Evolutionary conservation across 2,888 invertebrate species (phyloP).

Genomic region (Alloscopus bannaensis): DNA sequence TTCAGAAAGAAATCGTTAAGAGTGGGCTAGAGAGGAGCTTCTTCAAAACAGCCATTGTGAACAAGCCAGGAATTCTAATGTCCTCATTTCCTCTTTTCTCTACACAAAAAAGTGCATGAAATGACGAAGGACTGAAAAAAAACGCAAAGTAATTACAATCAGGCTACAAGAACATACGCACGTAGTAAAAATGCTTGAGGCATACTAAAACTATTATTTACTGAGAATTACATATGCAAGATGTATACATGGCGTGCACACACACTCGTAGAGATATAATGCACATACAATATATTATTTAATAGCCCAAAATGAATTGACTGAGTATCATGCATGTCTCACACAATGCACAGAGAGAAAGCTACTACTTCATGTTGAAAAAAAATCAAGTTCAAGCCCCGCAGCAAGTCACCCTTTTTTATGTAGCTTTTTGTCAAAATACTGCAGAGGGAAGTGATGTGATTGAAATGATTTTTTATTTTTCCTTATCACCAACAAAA

Average conservation of each 20-base stretch:
- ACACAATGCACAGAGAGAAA: neutral
- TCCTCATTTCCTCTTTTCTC: conserved; percentile 68
- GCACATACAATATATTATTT: neutral
- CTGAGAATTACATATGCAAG: neutral
- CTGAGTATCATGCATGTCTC: neutral
- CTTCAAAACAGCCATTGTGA: neutral
- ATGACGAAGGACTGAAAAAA: conserved; percentile 8
- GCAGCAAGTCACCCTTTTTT: conserved; percentile 21
- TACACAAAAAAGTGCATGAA: neutral
- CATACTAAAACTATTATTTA: neutral
- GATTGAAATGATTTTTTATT: conserved; percentile 29
- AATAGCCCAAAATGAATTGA: neutral
- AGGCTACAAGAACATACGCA: conserved; percentile 16
- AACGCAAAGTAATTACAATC: conserved; percentile 60
- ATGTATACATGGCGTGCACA: neutral
- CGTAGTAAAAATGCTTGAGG: conserved; percentile 19
- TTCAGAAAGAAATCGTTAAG: conserved; percentile 34
- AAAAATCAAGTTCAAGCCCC: conserved; percentile 38
- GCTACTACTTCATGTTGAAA: neutral
- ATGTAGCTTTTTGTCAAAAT: conserved; percentile 31
- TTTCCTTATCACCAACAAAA: neutral
- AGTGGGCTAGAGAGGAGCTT: conserved; percentile 33
- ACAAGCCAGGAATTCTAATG: conserved; percentile 69
- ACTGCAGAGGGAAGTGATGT: conserved; percentile 17
- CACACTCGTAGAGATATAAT: neutral